Evolutionary conservation across 2,113 vertebrate genomes (phyloP).

Genomic region (Neodontobutis hainanensis): DNA sequence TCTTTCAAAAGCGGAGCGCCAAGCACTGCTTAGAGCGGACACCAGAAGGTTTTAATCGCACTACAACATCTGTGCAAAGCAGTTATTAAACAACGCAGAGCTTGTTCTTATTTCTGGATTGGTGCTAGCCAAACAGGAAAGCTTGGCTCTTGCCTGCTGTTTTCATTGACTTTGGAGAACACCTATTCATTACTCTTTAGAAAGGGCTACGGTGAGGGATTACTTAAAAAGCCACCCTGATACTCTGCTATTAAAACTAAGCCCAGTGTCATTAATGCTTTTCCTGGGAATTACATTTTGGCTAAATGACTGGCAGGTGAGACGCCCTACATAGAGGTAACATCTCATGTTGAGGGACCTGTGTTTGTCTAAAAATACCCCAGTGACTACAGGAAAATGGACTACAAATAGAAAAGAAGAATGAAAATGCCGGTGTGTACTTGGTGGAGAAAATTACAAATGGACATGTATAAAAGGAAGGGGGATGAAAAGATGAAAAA

Average conservation of each 20-base stretch:
- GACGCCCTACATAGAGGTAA: slow-evolving; percentile 15
- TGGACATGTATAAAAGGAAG: slow-evolving; percentile 40
- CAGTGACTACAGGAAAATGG: slow-evolving; percentile 36
- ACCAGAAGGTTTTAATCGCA: slow-evolving; percentile 6
- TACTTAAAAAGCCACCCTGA: slow-evolving; percentile 4
- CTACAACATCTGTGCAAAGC: slow-evolving; percentile 14
- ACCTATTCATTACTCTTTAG: background rate
- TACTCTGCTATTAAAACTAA: slow-evolving; percentile 14
- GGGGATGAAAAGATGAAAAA: slow-evolving; percentile 53
- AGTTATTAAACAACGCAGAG: slow-evolving; percentile 4
- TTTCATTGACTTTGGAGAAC: slow-evolving; percentile 11
- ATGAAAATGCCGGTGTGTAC: slow-evolving; percentile 28
- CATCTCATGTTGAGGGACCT: background rate
- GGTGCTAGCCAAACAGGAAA: background rate
- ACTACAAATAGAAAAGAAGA: slow-evolving; percentile 41
- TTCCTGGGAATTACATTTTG: background rate
- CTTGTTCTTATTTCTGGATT: slow-evolving; percentile 15
- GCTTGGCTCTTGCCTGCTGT: slow-evolving; percentile 8
- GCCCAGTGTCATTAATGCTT: slow-evolving; percentile 16
- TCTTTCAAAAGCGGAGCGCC: slow-evolving; percentile 24
- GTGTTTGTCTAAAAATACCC: slow-evolving; percentile 18
- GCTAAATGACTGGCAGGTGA: slow-evolving; percentile 19
- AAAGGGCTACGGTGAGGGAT: background rate
- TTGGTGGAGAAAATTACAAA: slow-evolving; percentile 32
- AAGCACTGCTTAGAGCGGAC: slow-evolving; percentile 12